Evolutionary conservation across 2,888 invertebrate species (phyloP).

Genomic region (Tenthredo notha): DNA sequence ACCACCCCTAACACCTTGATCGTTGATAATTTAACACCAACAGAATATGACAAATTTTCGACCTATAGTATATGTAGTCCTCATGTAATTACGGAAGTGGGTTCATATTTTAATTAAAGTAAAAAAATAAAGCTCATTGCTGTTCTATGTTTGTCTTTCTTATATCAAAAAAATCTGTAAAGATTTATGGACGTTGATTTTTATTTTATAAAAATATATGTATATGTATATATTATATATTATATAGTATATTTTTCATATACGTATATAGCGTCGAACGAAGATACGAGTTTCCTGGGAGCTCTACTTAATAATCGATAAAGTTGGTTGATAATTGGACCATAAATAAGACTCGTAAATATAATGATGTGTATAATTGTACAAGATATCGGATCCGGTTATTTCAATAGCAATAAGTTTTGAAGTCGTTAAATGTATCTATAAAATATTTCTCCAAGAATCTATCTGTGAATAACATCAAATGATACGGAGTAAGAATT

Average conservation of each 20-base stretch:
- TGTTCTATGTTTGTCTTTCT: background rate
- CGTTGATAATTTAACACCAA: background rate
- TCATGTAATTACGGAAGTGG: background rate
- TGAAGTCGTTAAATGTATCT: conserved; percentile 16
- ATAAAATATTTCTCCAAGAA: conserved; percentile 11
- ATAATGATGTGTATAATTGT: conserved; percentile 15
- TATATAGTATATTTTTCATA: background rate
- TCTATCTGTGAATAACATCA: conserved; percentile 4
- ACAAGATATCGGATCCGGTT: background rate
- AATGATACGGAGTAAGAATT: background rate
- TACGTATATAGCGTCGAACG: conserved; percentile 26
- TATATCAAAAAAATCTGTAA: background rate
- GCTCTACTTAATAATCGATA: background rate
- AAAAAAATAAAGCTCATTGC: background rate
- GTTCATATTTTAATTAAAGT: background rate
- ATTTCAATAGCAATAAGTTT: background rate
- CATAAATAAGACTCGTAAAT: background rate
- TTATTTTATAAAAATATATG: conserved; percentile 2
- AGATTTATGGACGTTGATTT: background rate
- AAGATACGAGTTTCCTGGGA: background rate
- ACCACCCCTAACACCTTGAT: background rate
- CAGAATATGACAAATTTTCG: background rate
- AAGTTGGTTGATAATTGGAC: background rate
- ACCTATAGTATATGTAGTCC: background rate
- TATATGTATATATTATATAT: too few relatives aligned